Percentiles rank a stretch among this genome's conserved stretches.
These are phyloP conservation scores for Buathra laborator DNA, from an alignment of 2,888 invertebrate species.

Conservation along the genomic window DNA sequence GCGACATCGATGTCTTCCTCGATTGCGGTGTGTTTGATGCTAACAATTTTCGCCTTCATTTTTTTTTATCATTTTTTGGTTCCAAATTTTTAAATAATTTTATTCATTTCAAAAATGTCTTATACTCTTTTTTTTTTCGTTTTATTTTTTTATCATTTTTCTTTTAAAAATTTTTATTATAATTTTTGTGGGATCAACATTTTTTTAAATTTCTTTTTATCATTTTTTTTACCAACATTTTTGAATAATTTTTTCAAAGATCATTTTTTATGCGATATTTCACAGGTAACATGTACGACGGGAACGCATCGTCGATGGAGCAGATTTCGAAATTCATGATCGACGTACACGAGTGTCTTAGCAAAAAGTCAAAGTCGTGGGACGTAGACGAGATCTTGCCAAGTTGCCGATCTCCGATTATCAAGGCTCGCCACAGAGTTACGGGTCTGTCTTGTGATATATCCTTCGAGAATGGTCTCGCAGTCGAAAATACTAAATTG, in stretches of 20 bases:
- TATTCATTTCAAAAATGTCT: no score
- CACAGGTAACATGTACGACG: slow-evolving; percentile 42
- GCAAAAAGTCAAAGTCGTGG: slow-evolving; percentile 66
- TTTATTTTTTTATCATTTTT: neutral
- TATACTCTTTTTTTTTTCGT: neutral
- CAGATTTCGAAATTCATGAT: slow-evolving; percentile 21
- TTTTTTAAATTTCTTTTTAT: neutral
- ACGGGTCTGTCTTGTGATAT: slow-evolving; percentile 88
- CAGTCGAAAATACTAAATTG: slow-evolving; percentile 87
- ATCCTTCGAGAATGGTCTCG: slow-evolving; percentile 87
- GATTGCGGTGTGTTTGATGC: slow-evolving; percentile 76
- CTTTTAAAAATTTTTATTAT: no score
- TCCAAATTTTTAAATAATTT: no score
- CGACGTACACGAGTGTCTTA: slow-evolving; percentile 64
- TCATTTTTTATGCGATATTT: no score
- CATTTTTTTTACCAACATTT: no score
- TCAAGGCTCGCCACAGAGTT: slow-evolving; percentile 86
- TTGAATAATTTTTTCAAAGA: no score
- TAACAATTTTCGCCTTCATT: neutral
- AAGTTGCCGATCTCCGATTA: slow-evolving; percentile 87
- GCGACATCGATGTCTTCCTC: slow-evolving; percentile 80
- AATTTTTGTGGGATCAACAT: no score
- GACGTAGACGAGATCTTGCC: slow-evolving; percentile 83
- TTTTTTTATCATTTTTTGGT: neutral
- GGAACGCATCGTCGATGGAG: neutral